Evolutionary conservation across 2,797 vertebrate species (phyloP).

Genomic region (Falco berigora): DNA sequence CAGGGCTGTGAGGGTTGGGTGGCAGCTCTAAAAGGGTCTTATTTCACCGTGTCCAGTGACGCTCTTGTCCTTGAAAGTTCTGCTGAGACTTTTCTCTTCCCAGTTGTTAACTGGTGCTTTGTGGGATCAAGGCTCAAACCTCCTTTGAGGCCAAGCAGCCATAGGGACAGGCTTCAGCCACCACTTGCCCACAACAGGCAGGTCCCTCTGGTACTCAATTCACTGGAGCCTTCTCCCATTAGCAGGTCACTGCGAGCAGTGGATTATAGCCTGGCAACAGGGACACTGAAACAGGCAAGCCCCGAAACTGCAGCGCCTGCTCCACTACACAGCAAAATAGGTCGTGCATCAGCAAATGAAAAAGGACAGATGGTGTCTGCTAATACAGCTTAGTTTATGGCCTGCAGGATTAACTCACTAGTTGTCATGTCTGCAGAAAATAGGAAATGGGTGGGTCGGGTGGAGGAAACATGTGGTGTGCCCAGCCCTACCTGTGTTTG

Average conservation of each 20-base stretch:
- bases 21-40: neutral
- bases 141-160: neutral
- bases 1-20: neutral
- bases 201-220: neutral
- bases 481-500: conserved; percentile 9
- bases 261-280: neutral
- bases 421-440: conserved; percentile 37
- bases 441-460: conserved; percentile 35
- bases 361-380: conserved; percentile 66
- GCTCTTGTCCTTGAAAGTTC: neutral
- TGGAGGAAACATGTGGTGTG: neutral
- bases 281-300: neutral
- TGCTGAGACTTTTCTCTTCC: neutral
- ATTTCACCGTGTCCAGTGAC: neutral
- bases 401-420: conserved; percentile 54
- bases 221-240: neutral
- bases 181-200: neutral
- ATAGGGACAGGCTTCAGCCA: neutral
- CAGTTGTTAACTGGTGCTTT: neutral
- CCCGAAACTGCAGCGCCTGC: neutral
- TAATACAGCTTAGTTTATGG: conserved; percentile 58
- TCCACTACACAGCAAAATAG: conserved; percentile 46
- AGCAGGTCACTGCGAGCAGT: neutral
- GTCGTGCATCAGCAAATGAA: conserved; percentile 65
- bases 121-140: neutral